phyloP scores from a whole-genome alignment of 2,888 invertebrate genomes.

The Agonopterix alstromeriana region DNA sequence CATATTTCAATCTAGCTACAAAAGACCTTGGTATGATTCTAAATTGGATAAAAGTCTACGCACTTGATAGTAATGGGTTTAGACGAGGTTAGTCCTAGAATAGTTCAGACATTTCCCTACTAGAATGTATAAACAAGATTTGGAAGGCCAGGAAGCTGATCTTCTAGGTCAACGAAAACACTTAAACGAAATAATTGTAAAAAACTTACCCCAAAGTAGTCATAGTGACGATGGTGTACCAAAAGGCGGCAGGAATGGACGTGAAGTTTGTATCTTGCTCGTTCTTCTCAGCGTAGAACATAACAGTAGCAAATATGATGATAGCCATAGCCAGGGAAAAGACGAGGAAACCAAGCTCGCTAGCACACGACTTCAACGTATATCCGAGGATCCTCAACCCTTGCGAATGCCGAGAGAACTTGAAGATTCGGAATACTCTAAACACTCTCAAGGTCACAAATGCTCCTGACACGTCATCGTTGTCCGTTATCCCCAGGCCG shows the following conservation, averaged over 20 bases:
- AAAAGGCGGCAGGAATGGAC: slow-evolving; percentile 99
- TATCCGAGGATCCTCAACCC: slow-evolving; percentile 99
- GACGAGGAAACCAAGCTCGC: slow-evolving; percentile 98
- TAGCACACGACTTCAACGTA: slow-evolving; percentile 99
- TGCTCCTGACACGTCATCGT: slow-evolving; percentile 98
- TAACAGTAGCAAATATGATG: slow-evolving; percentile 99
- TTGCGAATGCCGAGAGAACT: slow-evolving; percentile 99
- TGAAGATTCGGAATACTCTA: slow-evolving; percentile 99
- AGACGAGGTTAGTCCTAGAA: too few relatives aligned
- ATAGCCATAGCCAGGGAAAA: slow-evolving; percentile 99
- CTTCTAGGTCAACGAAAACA: too few relatives aligned
- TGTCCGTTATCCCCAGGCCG: slow-evolving; percentile 97
- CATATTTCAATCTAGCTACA: too few relatives aligned
- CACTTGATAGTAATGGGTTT: too few relatives aligned
- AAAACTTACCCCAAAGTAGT: slow-evolving; percentile 96
- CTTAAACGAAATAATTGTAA: background rate
- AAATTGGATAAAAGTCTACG: too few relatives aligned
- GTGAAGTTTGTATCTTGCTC: slow-evolving; percentile 98
- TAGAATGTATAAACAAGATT: too few relatives aligned
- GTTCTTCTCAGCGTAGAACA: slow-evolving; percentile 99
- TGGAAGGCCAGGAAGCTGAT: too few relatives aligned
- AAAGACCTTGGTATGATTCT: too few relatives aligned
- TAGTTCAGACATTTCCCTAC: too few relatives aligned
- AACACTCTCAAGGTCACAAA: slow-evolving; percentile 99
- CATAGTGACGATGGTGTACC: slow-evolving; percentile 99